These are phyloP conservation scores for Thaumatotibia leucotreta DNA, from an alignment of 1,140 invertebrate genomes.

Conservation along the genomic window DNA sequence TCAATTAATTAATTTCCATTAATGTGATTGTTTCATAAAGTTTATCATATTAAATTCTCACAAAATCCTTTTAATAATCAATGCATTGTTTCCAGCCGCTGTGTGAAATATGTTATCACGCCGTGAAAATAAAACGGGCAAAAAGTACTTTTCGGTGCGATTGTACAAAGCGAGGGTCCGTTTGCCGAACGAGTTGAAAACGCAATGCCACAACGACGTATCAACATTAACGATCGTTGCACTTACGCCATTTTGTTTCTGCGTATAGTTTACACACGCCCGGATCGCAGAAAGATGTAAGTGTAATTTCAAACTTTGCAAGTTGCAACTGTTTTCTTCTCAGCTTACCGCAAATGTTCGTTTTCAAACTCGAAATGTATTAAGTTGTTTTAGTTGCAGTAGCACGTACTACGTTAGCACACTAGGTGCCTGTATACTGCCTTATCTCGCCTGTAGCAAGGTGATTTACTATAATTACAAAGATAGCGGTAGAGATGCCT, in stretches of 20 bases:
- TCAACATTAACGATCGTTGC: slow-evolving; percentile 18
- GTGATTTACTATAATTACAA: slow-evolving; percentile 79
- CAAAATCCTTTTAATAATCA: slow-evolving; percentile 17
- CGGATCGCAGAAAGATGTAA: slow-evolving; percentile 46
- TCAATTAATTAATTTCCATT: too few relatives aligned
- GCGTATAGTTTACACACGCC: slow-evolving; percentile 28
- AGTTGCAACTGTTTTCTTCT: slow-evolving; percentile 47
- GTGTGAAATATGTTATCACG: background rate
- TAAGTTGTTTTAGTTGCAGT: background rate
- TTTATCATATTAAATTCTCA: too few relatives aligned
- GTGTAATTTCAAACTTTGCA: slow-evolving; percentile 29
- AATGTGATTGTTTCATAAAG: too few relatives aligned
- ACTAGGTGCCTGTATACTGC: slow-evolving; percentile 32
- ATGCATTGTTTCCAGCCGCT: background rate
- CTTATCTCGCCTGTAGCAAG: slow-evolving; percentile 74
- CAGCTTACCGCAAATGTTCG: background rate
- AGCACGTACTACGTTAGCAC: background rate
- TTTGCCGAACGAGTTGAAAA: slow-evolving; percentile 58
- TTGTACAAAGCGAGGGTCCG: slow-evolving; percentile 61
- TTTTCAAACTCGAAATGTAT: background rate
- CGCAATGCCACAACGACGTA: slow-evolving; percentile 40
- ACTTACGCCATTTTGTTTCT: slow-evolving; percentile 37
- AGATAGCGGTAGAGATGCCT: slow-evolving; percentile 76
- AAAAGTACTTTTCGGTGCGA: slow-evolving; percentile 46
- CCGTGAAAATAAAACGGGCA: slow-evolving; percentile 22